Conservation (phyloP, 2,888 invertebrate species). For the Dolichopus griseipennis region DNA sequence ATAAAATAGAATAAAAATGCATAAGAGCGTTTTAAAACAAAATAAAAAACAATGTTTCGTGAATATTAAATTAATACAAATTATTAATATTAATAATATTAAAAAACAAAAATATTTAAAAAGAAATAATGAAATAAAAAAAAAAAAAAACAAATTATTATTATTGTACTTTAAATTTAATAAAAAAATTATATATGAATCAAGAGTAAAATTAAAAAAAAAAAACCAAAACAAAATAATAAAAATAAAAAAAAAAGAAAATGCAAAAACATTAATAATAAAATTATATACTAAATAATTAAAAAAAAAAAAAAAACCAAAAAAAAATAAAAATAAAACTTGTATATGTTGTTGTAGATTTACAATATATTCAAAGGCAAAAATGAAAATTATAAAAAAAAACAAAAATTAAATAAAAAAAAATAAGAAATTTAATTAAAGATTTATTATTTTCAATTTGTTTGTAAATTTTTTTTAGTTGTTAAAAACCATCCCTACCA, state of each 20-base stretch:
- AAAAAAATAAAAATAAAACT: background rate
- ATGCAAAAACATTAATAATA: background rate
- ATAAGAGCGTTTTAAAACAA: background rate
- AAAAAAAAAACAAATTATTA: background rate
- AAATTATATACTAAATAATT: slow-evolving; percentile 1
- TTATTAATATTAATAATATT: no score
- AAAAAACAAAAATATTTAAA: slow-evolving; percentile 13
- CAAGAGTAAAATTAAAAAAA: background rate
- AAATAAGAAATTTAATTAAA: background rate
- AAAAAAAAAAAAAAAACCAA: slow-evolving; percentile 6
- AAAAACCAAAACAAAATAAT: background rate
- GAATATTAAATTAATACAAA: background rate
- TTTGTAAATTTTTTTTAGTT: no score
- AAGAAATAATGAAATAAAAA: slow-evolving; percentile 14
- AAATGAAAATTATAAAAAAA: slow-evolving; percentile 12
- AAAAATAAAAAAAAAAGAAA: background rate
- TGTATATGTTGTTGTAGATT: slow-evolving; percentile 20
- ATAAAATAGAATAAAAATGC: background rate
- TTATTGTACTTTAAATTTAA: slow-evolving; percentile 6
- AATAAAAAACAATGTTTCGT: slow-evolving; percentile 6
- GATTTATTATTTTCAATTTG: background rate
- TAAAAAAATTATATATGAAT: background rate
- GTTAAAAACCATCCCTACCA: no score
- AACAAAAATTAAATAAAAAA: slow-evolving; percentile 10
- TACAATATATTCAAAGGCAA: slow-evolving; percentile 15